Base-by-base conservation (phyloP, 2,888 invertebrate species). In the Amblyjoppa fuscipennis region DNA sequence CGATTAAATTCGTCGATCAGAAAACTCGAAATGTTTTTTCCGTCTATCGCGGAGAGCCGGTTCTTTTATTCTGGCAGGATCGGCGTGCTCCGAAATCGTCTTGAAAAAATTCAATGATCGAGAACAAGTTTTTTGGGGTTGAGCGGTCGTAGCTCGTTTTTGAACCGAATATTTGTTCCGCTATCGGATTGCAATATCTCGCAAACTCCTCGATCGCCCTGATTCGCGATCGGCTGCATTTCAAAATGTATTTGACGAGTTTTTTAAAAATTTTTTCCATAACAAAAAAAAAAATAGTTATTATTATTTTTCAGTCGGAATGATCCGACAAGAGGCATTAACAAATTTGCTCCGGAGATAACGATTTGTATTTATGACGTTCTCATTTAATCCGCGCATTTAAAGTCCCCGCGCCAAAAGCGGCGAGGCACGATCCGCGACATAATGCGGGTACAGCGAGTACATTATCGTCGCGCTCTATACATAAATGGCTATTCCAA, bases 401-500 rank as follows among this genome's bases (percentile, higher is more conserved):
- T 56, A 56, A 11, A 9, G 56, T 41, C 41, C 41, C 56, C 3
- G 20, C 25, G 56, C 59, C 77, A 77, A 83, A 83, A 77, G 45
- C 56, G 66, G 73, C 66, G 2, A 28, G 45, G 64, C 41, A 25
- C 41, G 64, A 71, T 53, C 59, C 61, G 49, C 5, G 71, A 71
- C 70, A 71, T 34, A 61, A 61, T 78, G 59, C 59, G 9, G 9
- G 53, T 61, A 70, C 68, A 41, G 2, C n/a, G 38, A 9, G 41
- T 28, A 28, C 25, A 59, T 59, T 59, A 59, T 59, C 25, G 28
- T 20, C 25, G 45, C 28, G 28, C 28, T 25, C 59, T 59, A 28
- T 28, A 73, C 71, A 13, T 69, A 81, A 81, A 81, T 75, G 75
- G 69, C 75, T 75, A 41, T 53, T 41, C 51, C 51, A 51, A 71